Conservation (phyloP, 2,113 vertebrate genomes). For the Ageneiosus marmoratus region DNA sequence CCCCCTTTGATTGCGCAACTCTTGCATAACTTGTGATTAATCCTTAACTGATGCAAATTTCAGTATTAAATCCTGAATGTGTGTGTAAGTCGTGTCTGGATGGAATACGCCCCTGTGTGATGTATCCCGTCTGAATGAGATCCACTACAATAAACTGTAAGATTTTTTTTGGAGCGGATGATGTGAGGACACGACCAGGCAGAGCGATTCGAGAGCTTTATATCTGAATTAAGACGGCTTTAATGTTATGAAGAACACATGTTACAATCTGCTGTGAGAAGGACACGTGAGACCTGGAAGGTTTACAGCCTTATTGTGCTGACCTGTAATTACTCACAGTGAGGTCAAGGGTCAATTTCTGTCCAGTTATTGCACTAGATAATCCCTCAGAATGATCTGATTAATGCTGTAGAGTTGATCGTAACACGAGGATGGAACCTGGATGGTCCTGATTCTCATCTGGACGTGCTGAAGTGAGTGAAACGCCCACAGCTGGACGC, state of each 20-base stretch:
- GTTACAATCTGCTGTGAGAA: constrained; percentile 32
- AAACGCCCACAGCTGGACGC: not conserved
- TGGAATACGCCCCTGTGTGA: not conserved
- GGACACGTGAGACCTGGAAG: not conserved
- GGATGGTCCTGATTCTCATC: not conserved
- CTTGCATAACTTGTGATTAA: not conserved
- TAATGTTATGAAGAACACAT: constrained; percentile 51
- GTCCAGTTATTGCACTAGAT: not conserved
- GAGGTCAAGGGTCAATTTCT: constrained; percentile 24
- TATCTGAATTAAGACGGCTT: constrained; percentile 42
- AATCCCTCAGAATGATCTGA: not conserved
- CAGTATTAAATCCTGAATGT: not conserved
- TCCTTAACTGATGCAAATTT: not conserved
- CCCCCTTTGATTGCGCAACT: not conserved
- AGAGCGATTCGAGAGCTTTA: constrained; percentile 33
- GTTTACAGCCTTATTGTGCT: not conserved
- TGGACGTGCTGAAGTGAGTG: not conserved
- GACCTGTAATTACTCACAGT: constrained; percentile 32
- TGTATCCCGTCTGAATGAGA: not conserved
- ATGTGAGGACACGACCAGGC: not conserved
- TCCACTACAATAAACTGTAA: not conserved
- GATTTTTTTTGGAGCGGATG: not conserved
- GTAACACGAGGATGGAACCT: too few species aligned
- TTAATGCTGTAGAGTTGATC: not conserved
- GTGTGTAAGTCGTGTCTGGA: not conserved